Percentiles rank a stretch among this genome's conserved stretches.
phyloP scores from a whole-genome alignment of 2,888 invertebrate species.

The Andrena haemorrhoa region DNA sequence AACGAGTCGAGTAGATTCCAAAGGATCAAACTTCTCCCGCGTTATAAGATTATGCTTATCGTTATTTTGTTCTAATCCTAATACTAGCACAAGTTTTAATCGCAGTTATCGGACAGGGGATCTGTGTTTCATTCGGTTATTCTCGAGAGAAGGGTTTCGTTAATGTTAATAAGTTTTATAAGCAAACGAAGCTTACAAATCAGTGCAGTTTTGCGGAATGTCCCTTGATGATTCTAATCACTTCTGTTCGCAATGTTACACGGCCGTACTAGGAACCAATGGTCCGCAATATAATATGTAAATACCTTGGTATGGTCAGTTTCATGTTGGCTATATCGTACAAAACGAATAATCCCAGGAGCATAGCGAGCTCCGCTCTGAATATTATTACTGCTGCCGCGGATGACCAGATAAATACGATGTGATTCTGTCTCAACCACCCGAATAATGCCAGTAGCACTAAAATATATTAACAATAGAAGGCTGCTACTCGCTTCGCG shows the following conservation, averaged over 20 bases:
- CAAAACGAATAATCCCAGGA: slow-evolving; percentile 94
- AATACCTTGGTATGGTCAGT: slow-evolving; percentile 89
- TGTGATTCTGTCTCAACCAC: slow-evolving; percentile 92
- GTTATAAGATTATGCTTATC: slow-evolving; percentile 14
- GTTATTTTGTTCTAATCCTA: slow-evolving; percentile 6
- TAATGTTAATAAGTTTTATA: slow-evolving; percentile 59
- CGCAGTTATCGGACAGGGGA: slow-evolving; percentile 25
- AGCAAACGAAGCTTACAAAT: slow-evolving; percentile 71
- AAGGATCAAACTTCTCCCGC: slow-evolving; percentile 14
- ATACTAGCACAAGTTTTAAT: slow-evolving; percentile 11
- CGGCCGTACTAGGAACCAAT: slow-evolving; percentile 68
- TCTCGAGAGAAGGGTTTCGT: slow-evolving; percentile 31
- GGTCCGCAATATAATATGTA: slow-evolving; percentile 69
- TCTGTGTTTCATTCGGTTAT: slow-evolving; percentile 29
- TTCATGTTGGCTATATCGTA: slow-evolving; percentile 91
- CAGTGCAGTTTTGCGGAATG: slow-evolving; percentile 69
- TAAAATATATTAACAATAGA: slow-evolving; percentile 85
- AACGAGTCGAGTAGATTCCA: background rate
- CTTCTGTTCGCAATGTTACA: slow-evolving; percentile 69
- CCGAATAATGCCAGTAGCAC: slow-evolving; percentile 94
- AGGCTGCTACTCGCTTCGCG: background rate
- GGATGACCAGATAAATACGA: slow-evolving; percentile 92
- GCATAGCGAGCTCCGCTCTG: slow-evolving; percentile 94
- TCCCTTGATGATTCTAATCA: slow-evolving; percentile 67
- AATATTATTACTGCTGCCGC: slow-evolving; percentile 96